These are phyloP conservation scores for Scortum barcoo DNA, from an alignment of 2,113 vertebrate genomes.

Conservation along the genomic window DNA sequence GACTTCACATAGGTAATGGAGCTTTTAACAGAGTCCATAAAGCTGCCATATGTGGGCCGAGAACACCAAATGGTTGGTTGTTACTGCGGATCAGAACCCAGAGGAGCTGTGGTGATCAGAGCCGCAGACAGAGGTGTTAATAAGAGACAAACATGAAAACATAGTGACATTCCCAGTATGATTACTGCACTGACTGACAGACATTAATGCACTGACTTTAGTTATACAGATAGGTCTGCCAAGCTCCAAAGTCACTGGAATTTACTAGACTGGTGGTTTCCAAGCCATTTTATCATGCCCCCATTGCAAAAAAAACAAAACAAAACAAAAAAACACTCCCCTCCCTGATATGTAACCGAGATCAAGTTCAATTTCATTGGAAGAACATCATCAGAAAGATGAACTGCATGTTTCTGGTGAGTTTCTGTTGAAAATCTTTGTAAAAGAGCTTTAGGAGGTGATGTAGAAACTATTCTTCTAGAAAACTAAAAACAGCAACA, in stretches of 20 bases:
- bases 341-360: background rate
- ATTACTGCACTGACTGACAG: too few species aligned
- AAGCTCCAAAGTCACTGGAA: background rate
- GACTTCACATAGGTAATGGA: constrained; percentile 43
- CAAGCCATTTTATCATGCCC: background rate
- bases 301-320: background rate
- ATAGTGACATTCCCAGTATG: background rate
- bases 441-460: background rate
- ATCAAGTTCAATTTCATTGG: background rate
- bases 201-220: background rate
- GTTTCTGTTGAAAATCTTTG: background rate
- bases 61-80: background rate
- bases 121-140: background rate
- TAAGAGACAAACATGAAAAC: background rate
- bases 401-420: background rate
- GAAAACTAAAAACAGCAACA: background rate
- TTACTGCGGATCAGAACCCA: background rate
- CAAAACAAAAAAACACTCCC: background rate
- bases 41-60: constrained; percentile 32
- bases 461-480: background rate
- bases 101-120: background rate
- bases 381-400: background rate
- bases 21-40: constrained; percentile 49
- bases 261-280: background rate
- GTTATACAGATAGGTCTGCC: background rate